Percentiles rank a stretch among this genome's conserved stretches.
These are phyloP conservation scores for Sarcophilus harrisii DNA, from an alignment of 2,797 vertebrate genomes.

Conservation along the genomic window DNA sequence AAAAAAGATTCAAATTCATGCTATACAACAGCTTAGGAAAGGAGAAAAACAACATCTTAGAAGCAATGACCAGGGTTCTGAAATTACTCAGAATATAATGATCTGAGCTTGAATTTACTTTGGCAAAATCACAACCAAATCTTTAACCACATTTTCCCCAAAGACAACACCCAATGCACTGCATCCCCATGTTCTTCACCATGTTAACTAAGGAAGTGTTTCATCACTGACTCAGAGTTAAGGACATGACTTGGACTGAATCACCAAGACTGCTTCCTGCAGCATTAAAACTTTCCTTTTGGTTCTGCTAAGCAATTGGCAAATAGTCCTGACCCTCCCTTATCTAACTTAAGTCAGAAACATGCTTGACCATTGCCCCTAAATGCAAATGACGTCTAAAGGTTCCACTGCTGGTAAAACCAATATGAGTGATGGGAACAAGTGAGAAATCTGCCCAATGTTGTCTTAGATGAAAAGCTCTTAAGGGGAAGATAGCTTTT, in stretches of 20 bases:
- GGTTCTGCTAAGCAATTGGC: slow-evolving; percentile 72
- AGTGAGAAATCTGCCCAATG: not conserved
- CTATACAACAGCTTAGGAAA: slow-evolving; percentile 10
- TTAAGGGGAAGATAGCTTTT: slow-evolving; percentile 11
- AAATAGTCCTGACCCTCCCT: slow-evolving; percentile 63
- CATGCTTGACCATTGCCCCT: slow-evolving; percentile 29
- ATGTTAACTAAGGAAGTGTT: slow-evolving; percentile 66
- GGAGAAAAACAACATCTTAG: slow-evolving; percentile 36
- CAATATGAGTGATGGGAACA: not conserved
- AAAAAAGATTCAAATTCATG: slow-evolving; percentile 28
- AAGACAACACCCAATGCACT: slow-evolving; percentile 58
- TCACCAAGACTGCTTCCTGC: slow-evolving; percentile 69
- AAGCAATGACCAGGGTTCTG: slow-evolving; percentile 41
- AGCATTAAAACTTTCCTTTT: slow-evolving; percentile 60
- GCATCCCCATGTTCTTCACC: slow-evolving; percentile 41
- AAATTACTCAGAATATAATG: slow-evolving; percentile 54
- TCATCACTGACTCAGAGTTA: slow-evolving; percentile 74
- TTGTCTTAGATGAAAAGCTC: slow-evolving; percentile 6
- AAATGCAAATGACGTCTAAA: slow-evolving; percentile 42
- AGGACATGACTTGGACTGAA: slow-evolving; percentile 61
- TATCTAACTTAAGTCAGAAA: slow-evolving; percentile 62
- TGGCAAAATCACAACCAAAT: slow-evolving; percentile 58
- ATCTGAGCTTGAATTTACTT: slow-evolving; percentile 26
- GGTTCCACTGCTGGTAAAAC: slow-evolving; percentile 29
- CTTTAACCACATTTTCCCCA: slow-evolving; percentile 63